Base-by-base conservation (phyloP, 1,140 invertebrate species). In the Musca vetustissima region DNA sequence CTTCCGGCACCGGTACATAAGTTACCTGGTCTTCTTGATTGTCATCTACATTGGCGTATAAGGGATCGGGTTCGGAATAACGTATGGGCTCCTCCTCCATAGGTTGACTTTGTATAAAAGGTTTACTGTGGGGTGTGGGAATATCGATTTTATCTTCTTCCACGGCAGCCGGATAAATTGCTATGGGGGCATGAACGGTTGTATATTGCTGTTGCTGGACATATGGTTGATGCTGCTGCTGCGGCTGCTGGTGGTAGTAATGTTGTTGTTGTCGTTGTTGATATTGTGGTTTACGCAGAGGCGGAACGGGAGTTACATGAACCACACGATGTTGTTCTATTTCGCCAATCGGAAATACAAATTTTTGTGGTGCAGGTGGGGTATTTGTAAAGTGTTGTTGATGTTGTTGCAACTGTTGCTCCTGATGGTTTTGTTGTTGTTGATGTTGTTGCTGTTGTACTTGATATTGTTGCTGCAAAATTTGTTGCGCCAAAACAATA, bases 41-140 rank as follows among this genome's bases (percentile, higher is more conserved):
- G n/a, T 75, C 71, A 68, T 73, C 71, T 47, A 77, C 61, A 61
- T 81, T 72, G 4, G 73, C 67, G 73, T 83, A 83, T 22, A 83
- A 64, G 6, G 83, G 83, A 80, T 84, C 83, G 8, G 78, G 76
- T 66, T 84, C 83, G 0, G 83, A 83, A 68, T 79, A 84, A 15
- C 73, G 74, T 57, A 77, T 73, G 7, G 76, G 61, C 0, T 78
- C 71, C 71, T 76, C 73, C 57, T 79, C 74, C 1, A 80, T 68
- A 17, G 76, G 76, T 32, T 81, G 77, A 71, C 79, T 81, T 7
- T 79, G 76, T 50, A 76, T 72, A 72, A 81, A 81, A 15, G 73
- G 61, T 65, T 77, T 78, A 19, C 55, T 64, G 6, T 52, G 61
- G 4, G 52, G 22, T 17, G 52, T 21, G 8, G 65, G 47, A 14